Evolutionary conservation across 2,888 invertebrate genomes (phyloP).

Genomic region (Conops quadrifasciatus): DNA sequence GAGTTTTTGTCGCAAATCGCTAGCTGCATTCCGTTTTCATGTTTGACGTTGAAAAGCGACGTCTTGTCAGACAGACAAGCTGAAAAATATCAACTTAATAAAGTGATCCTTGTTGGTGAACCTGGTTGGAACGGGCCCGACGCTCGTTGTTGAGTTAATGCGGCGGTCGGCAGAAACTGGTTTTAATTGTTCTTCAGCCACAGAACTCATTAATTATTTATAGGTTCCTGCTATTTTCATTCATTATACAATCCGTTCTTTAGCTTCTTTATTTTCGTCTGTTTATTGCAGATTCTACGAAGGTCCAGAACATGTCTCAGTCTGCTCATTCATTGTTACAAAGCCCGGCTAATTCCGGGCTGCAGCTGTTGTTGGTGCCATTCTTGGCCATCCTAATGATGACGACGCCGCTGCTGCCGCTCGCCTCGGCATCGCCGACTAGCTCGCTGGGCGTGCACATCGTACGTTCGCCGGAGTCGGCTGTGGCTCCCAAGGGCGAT

Average conservation of each 20-base stretch:
- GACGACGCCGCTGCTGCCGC: conserved; percentile 18
- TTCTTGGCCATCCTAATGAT: too few species aligned
- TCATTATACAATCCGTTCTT: conserved; percentile 15
- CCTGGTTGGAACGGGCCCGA: too few species aligned
- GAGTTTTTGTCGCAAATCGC: background rate
- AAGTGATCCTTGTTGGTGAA: conserved; percentile 12
- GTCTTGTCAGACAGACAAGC: background rate
- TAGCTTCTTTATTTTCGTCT: too few species aligned
- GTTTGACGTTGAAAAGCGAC: background rate
- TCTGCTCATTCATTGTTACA: conserved; percentile 7
- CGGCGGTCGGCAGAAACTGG: conserved; percentile 18
- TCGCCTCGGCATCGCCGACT: conserved; percentile 43
- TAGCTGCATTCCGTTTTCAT: background rate
- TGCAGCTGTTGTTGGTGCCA: conserved; percentile 25
- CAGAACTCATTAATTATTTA: conserved; percentile 37
- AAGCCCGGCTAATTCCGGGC: background rate
- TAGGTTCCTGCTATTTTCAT: conserved; percentile 27
- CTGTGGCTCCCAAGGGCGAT: conserved; percentile 81
- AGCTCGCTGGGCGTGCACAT: conserved; percentile 72
- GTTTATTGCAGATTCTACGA: background rate
- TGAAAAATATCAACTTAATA: conserved; percentile 20
- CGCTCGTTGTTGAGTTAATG: background rate
- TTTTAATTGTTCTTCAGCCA: conserved; percentile 32
- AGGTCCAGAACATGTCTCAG: conserved; percentile 5
- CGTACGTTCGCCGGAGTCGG: conserved; percentile 79